These are phyloP conservation scores for Phaethon lepturus DNA, from an alignment of 2,113 vertebrate genomes.

Conservation along the genomic window DNA sequence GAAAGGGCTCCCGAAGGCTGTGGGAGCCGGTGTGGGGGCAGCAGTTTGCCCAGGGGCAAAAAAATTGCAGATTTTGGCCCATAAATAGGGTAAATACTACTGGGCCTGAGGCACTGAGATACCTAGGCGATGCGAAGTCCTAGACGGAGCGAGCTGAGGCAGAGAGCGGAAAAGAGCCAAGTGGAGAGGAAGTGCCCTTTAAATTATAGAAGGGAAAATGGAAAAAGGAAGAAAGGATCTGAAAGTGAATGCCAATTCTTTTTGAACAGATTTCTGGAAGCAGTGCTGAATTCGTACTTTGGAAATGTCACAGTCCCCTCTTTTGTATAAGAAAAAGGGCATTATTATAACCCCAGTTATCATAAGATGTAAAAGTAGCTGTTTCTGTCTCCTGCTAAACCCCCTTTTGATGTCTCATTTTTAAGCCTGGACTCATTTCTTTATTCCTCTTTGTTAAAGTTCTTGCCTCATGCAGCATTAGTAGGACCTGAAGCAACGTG, in stretches of 20 bases:
- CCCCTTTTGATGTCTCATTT: background rate
- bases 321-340: background rate
- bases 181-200: background rate
- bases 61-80: background rate
- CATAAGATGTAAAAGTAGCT: background rate
- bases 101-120: background rate
- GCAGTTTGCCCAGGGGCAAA: background rate
- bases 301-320: background rate
- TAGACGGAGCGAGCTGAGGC: background rate
- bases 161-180: background rate
- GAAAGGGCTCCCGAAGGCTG: background rate
- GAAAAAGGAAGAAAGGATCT: background rate
- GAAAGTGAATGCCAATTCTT: background rate
- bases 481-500: background rate
- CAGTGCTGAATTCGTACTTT: background rate
- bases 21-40: background rate
- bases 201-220: background rate
- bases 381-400: background rate
- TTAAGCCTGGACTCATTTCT: background rate
- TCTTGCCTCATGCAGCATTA: background rate
- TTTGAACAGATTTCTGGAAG: background rate
- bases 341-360: background rate
- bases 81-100: background rate
- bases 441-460: conserved; percentile 1
- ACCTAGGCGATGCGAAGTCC: background rate